phyloP scores from a whole-genome alignment of 2,113 vertebrate species.

The Serinus canaria region DNA sequence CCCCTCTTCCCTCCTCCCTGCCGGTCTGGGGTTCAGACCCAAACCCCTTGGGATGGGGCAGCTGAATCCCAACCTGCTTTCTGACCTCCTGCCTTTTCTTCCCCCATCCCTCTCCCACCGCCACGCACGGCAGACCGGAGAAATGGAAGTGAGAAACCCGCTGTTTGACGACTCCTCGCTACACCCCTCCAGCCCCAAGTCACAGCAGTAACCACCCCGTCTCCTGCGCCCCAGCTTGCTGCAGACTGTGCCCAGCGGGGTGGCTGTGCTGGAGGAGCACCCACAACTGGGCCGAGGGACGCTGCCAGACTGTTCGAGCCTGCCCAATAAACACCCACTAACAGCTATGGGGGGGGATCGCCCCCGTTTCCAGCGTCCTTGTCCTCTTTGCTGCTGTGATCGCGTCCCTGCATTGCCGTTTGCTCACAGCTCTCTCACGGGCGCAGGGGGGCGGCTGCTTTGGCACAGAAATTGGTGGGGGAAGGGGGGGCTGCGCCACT shows the following conservation, averaged over 20 bases:
- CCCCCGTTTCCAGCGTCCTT: slow-evolving; percentile 35
- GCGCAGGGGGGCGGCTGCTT: accelerated
- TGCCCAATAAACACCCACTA: slow-evolving; percentile 49
- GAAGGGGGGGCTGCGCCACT: accelerated
- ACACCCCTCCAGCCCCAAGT: slow-evolving; percentile 62
- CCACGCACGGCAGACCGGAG: slow-evolving; percentile 79
- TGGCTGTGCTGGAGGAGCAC: neutral
- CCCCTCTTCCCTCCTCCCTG: neutral
- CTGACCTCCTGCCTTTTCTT: neutral
- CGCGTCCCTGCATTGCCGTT: neutral
- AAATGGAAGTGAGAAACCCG: slow-evolving; percentile 96
- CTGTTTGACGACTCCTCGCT: slow-evolving; percentile 89
- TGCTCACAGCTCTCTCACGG: neutral
- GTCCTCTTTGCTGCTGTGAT: slow-evolving; percentile 45
- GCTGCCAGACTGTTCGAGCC: slow-evolving; percentile 9
- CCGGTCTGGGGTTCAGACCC: neutral
- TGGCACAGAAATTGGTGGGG: neutral
- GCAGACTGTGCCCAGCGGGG: neutral
- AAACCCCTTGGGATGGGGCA: neutral
- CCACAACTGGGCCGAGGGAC: neutral
- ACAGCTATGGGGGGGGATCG: slow-evolving; percentile 11
- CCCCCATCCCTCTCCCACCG: accelerated
- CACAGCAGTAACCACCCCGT: slow-evolving; percentile 63
- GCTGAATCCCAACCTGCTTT: neutral
- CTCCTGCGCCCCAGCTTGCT: neutral